phyloP scores from a whole-genome alignment of 2,797 vertebrate genomes.

The Chromobotia macracanthus region DNA sequence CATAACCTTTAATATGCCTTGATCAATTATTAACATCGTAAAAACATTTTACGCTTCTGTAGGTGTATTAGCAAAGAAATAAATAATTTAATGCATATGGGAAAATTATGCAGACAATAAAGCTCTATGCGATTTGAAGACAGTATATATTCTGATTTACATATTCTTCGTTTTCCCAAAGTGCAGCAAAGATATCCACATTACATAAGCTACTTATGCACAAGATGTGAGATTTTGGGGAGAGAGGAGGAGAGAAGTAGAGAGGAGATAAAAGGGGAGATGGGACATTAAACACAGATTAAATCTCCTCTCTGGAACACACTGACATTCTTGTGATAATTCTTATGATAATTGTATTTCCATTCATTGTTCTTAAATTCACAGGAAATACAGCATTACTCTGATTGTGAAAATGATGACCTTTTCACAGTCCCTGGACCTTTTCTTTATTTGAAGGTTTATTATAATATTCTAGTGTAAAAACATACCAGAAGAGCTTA shows the following conservation, averaged over 20 bases:
- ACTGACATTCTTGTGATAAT: background rate
- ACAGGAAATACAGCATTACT: background rate
- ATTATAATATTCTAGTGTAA: conserved; percentile 24
- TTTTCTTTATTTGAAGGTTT: background rate
- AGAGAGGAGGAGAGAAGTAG: background rate
- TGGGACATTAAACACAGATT: background rate
- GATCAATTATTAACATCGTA: conserved; percentile 1
- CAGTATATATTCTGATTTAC: background rate
- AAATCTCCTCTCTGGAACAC: background rate
- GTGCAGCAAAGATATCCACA: background rate
- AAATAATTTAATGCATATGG: background rate
- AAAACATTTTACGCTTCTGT: background rate
- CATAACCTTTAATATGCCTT: background rate
- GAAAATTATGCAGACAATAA: background rate
- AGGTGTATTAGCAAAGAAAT: conserved; percentile 1
- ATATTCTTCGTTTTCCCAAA: background rate
- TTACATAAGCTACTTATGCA: background rate
- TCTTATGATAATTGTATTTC: background rate
- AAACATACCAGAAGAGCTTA: background rate
- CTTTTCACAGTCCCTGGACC: background rate
- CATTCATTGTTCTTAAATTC: background rate
- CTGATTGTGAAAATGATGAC: background rate
- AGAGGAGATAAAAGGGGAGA: background rate
- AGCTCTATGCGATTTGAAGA: background rate
- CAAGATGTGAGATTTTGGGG: background rate